Conservation (phyloP, 2,113 vertebrate genomes). For the Rattus rattus region DNA sequence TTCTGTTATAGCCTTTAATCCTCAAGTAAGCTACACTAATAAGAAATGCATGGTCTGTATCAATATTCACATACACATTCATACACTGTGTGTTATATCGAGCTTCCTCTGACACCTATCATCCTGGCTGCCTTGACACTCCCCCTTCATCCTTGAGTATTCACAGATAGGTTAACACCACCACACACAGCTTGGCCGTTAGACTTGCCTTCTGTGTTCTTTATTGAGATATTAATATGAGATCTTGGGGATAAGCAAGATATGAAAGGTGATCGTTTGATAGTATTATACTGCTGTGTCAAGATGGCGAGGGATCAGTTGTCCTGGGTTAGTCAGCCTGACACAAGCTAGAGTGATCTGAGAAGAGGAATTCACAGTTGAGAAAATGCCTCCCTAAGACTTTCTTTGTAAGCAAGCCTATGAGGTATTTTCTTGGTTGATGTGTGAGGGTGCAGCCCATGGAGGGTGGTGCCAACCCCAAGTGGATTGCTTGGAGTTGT, state of each 20-base stretch:
- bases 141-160: not conserved
- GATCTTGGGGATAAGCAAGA: not conserved
- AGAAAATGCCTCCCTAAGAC: not conserved
- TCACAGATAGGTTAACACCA: not conserved
- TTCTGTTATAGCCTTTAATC: not conserved
- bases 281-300: not conserved
- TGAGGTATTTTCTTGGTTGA: not conserved
- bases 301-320: not conserved
- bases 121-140: not conserved
- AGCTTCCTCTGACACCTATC: not conserved
- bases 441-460: not conserved
- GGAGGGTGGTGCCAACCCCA: not conserved
- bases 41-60: not conserved
- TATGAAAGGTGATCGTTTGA: not conserved
- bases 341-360: not conserved
- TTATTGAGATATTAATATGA: not conserved
- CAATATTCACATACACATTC: not conserved
- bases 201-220: not conserved
- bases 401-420: not conserved
- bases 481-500: not conserved
- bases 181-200: accelerated
- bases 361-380: not conserved
- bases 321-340: not conserved
- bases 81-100: too few species aligned
- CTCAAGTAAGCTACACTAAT: not conserved